These are phyloP conservation scores for Malacosoma neustria DNA, from an alignment of 2,888 invertebrate genomes.

Conservation along the genomic window DNA sequence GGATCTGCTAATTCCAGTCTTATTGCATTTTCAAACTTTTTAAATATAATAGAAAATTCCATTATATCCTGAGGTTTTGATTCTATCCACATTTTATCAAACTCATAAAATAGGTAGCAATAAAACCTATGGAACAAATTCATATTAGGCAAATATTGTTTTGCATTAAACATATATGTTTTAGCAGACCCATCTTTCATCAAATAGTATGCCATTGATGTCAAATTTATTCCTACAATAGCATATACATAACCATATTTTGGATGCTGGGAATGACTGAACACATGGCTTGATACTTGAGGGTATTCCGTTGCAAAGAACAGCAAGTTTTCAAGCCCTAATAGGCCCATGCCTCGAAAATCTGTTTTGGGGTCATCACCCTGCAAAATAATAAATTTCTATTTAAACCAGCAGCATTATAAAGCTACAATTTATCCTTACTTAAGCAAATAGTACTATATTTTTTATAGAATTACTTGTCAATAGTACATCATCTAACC, in stretches of 20 bases:
- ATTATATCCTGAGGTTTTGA: conserved; percentile 95
- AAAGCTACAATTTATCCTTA: not conserved
- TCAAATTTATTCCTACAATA: conserved; percentile 96
- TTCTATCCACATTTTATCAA: conserved; percentile 95
- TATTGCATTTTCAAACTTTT: conserved; percentile 87
- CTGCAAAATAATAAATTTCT: conserved; percentile 50
- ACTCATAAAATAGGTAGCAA: conserved; percentile 94
- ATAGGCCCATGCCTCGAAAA: conserved; percentile 97
- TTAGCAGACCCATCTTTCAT: conserved; percentile 88
- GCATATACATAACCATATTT: conserved; percentile 91
- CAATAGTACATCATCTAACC: too few relatives aligned
- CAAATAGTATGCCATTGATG: conserved; percentile 90
- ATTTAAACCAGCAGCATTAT: not conserved
- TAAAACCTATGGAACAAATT: conserved; percentile 94
- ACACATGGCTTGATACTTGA: conserved; percentile 85
- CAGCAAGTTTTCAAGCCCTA: conserved; percentile 93
- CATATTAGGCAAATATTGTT: conserved; percentile 78
- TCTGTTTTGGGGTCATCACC: conserved; percentile 99
- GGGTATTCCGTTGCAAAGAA: conserved; percentile 90
- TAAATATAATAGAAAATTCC: conserved; percentile 93
- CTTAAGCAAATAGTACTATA: too few relatives aligned
- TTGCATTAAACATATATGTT: conserved; percentile 92
- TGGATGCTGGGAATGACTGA: conserved; percentile 93
- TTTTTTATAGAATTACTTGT: not conserved
- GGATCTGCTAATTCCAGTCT: conserved; percentile 80